Evolutionary conservation across 2,797 vertebrate genomes (phyloP).

Genomic region (Urocyon cinereoargenteus): DNA sequence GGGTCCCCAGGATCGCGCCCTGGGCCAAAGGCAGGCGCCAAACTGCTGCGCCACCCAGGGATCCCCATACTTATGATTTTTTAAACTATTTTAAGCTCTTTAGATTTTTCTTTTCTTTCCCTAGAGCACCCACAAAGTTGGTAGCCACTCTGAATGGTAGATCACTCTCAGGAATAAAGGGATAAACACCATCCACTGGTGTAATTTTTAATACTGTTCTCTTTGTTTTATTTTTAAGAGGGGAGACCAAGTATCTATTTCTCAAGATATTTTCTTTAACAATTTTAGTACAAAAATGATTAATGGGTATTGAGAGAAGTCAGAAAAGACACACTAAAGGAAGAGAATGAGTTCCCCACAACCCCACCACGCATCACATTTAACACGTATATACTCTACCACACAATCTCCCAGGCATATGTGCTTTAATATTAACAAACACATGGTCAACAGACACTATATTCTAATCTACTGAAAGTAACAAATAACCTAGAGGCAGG

Average conservation of each 20-base stretch:
- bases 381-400: not conserved
- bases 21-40: too few species aligned
- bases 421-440: not conserved
- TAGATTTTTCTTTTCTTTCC: conserved; percentile 28
- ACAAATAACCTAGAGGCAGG: not conserved
- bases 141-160: not conserved
- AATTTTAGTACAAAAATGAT: not conserved
- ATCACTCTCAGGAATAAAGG: conserved; percentile 14
- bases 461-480: not conserved
- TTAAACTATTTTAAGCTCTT: not conserved
- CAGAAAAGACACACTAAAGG: conserved; percentile 18
- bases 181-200: not conserved
- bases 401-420: not conserved
- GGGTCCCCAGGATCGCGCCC: too few species aligned
- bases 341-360: not conserved
- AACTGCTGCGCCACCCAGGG: too few species aligned
- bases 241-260: not conserved
- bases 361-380: not conserved
- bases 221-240: conserved; percentile 41
- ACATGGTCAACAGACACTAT: not conserved
- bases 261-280: conserved; percentile 42
- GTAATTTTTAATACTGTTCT: conserved; percentile 10
- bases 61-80: too few species aligned
- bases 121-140: not conserved
- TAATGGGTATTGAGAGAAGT: not conserved